Conservation (phyloP, 2,113 vertebrate species). For the Megaceryle maxima region DNA sequence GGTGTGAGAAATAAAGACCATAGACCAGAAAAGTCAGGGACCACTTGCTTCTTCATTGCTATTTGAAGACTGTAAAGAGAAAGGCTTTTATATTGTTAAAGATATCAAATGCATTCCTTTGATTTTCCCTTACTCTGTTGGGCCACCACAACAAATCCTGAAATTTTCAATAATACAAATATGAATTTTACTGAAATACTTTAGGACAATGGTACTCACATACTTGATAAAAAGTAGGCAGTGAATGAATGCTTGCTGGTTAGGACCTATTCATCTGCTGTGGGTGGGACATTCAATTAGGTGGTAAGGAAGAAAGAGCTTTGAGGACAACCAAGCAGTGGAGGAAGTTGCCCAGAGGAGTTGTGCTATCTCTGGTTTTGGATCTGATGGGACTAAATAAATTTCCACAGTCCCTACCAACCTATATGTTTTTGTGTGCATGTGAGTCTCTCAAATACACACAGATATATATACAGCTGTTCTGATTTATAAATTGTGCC, state of each 20-base stretch:
- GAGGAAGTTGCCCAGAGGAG: background rate
- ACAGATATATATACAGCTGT: background rate
- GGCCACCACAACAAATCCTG: background rate
- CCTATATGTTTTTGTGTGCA: background rate
- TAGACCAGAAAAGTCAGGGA: background rate
- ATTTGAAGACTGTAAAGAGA: background rate
- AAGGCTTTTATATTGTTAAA: background rate
- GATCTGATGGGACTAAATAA: background rate
- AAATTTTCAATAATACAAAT: background rate
- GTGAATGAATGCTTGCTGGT: background rate
- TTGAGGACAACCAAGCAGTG: background rate
- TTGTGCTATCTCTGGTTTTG: background rate
- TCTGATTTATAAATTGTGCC: background rate
- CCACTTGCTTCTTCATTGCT: background rate
- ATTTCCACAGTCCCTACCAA: background rate
- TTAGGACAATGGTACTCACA: background rate
- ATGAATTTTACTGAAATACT: background rate
- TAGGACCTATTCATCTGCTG: background rate
- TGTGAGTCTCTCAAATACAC: background rate
- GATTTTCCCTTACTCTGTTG: background rate
- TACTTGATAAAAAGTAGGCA: background rate
- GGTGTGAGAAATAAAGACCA: background rate
- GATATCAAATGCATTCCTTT: background rate
- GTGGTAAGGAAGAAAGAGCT: background rate
- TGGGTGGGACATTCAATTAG: background rate